Conservation (phyloP, 2,888 invertebrate species). For the Sarcophaga subvicina region DNA sequence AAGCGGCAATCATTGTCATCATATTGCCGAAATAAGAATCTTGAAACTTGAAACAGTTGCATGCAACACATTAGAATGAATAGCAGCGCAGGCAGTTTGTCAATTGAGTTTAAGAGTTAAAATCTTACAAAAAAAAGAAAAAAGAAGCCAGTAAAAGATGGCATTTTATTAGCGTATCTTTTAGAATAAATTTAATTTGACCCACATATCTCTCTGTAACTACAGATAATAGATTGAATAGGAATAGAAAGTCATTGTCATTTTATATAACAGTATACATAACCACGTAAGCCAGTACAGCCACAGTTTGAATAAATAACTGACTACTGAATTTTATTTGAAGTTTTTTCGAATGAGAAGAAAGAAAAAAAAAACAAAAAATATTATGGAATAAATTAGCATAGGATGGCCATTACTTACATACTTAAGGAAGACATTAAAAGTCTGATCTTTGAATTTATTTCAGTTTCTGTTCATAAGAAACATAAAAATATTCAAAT, state of each 20-base stretch:
- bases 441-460: conserved; percentile 55
- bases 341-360: neutral
- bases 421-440: conserved; percentile 57
- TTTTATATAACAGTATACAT: neutral
- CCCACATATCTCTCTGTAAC: neutral
- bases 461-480: conserved; percentile 19
- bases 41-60: neutral
- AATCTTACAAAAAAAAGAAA: neutral
- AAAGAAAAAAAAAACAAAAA: neutral
- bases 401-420: conserved; percentile 65
- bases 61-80: neutral
- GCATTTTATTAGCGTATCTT: neutral
- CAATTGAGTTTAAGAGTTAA: conserved; percentile 43
- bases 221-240: too few species aligned
- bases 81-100: neutral
- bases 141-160: neutral
- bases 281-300: too few species aligned
- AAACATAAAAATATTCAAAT: neutral
- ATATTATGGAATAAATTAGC: conserved; percentile 49
- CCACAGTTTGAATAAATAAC: neutral
- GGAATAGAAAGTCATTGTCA: conserved; percentile 27
- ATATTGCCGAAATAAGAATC: conserved; percentile 8
- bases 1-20: neutral
- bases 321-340: too few species aligned
- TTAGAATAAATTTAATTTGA: neutral